phyloP scores from a whole-genome alignment of 30 jellyfish, hydroid and myxozoan genomes.

The Hydractinia symbiolongicarpus region DNA sequence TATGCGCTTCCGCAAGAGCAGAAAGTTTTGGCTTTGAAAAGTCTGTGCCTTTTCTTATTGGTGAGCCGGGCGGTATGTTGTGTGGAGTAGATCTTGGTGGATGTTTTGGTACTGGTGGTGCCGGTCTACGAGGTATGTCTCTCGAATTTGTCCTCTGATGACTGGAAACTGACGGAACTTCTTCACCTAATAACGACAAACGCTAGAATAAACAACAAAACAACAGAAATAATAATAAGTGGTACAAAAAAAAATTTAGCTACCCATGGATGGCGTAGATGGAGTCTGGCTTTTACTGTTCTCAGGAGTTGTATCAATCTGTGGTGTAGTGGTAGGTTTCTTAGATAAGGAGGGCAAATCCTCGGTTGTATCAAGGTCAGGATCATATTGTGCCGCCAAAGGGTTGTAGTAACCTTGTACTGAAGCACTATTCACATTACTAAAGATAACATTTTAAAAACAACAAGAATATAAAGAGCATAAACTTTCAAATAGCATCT shows the following conservation, averaged over 20 bases:
- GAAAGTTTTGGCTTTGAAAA: background rate
- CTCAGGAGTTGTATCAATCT: background rate
- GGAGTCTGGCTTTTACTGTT: background rate
- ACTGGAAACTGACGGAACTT: background rate
- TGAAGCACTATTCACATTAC: background rate
- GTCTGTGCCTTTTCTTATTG: background rate
- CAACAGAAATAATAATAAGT: background rate
- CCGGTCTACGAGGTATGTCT: conserved; percentile 7
- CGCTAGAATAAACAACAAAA: background rate
- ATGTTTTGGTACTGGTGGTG: conserved; percentile 10
- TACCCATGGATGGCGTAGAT: background rate
- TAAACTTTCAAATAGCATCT: no score
- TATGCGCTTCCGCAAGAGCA: conserved; percentile 6
- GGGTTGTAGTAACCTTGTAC: conserved; percentile 38
- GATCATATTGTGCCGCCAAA: conserved; percentile 31
- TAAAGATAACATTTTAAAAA: background rate
- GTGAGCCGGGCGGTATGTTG: background rate
- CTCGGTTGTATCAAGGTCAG: conserved; percentile 25
- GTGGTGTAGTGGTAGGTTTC: background rate
- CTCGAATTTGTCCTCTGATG: background rate
- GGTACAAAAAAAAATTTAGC: background rate
- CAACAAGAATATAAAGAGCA: no score
- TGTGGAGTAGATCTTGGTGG: background rate
- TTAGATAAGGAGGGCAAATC: background rate
- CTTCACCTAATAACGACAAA: conserved; percentile 1